Base-by-base conservation (phyloP, 2,888 invertebrate species). In the Heteropelma amictum region DNA sequence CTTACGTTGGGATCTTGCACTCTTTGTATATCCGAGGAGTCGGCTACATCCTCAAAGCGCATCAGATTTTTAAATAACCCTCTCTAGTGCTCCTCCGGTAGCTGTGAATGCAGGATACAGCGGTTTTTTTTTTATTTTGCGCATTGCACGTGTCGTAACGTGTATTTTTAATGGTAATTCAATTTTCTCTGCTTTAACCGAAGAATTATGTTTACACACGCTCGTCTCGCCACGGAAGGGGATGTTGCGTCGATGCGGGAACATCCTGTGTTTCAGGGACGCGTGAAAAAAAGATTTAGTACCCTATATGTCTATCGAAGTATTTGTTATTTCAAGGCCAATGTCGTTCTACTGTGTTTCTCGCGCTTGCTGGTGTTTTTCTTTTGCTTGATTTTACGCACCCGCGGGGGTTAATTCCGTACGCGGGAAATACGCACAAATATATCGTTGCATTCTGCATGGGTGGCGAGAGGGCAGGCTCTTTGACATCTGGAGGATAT, bases 401-500 rank as follows among this genome's bases (percentile, higher is more conserved):
- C 26, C 47, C n/a, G n/a, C 40, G 49, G 40, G 45, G 54, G 67
- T 58, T 63, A 67, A 63, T 67, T 68, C 42, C 58, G 67, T 67
- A 67, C 58, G 45, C 21, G 42, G 74, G 70, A 69, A 70, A 35
- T 7, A 19, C 42, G 23, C 19, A 26, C 7, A 21, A 38, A 35
- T 61, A 47, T 35, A 72, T 51, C 58, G 60, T 60, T 60, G 12
- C 33, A 45, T 17, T 26, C 40, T 63, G 51, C 38, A 63, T 61
- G 75, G 71, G 71, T 71, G 58, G 76, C 65, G 49, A 65, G 56
- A 54, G 45, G 35, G 26, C 40, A 53, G 40, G 45, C 54, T 76
- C 54, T 21, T 14, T 30, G 68, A 79, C 79, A 79, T 79, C 77
- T 79, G 79, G 79, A 79, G 71, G 73, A 76, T 73, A 79, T 79